Evolutionary conservation across 2,113 vertebrate species (phyloP).

Genomic region (Halcyon senegalensis): DNA sequence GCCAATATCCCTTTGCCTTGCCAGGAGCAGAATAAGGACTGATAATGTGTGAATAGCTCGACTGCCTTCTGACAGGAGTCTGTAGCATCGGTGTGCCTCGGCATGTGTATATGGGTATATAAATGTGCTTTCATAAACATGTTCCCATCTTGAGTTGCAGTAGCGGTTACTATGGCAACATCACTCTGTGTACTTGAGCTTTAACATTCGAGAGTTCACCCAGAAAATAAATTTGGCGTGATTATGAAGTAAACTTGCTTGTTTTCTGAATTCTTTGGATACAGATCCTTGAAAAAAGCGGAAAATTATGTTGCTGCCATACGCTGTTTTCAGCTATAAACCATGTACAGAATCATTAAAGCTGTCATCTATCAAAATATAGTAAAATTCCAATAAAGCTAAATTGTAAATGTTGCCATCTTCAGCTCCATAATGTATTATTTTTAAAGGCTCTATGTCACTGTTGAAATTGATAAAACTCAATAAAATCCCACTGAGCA

Average conservation of each 20-base stretch:
- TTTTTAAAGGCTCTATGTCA: background rate
- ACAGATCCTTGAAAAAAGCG: background rate
- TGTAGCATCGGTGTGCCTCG: rapidly evolving
- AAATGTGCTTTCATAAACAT: background rate
- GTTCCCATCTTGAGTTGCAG: background rate
- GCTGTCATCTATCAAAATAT: conserved; percentile 44
- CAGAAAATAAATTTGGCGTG: conserved; percentile 61
- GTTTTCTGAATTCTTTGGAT: conserved; percentile 43
- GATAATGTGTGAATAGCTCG: rapidly evolving
- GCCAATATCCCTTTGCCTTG: background rate
- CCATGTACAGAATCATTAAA: conserved; percentile 21
- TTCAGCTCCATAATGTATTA: conserved; percentile 8
- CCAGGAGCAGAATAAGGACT: background rate
- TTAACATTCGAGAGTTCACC: conserved; percentile 50
- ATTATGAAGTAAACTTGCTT: conserved; percentile 34
- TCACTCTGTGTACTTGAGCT: conserved; percentile 45
- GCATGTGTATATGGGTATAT: background rate
- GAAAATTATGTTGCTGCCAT: conserved; percentile 6
- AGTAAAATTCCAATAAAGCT: conserved; percentile 19
- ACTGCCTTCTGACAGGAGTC: background rate
- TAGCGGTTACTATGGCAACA: conserved; percentile 39
- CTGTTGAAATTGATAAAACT: conserved; percentile 30
- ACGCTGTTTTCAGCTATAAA: conserved; percentile 31
- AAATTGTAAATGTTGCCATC: conserved; percentile 27
- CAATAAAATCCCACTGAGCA: background rate